Conservation (phyloP, 2,888 invertebrate species). For the Thecophora atra region DNA sequence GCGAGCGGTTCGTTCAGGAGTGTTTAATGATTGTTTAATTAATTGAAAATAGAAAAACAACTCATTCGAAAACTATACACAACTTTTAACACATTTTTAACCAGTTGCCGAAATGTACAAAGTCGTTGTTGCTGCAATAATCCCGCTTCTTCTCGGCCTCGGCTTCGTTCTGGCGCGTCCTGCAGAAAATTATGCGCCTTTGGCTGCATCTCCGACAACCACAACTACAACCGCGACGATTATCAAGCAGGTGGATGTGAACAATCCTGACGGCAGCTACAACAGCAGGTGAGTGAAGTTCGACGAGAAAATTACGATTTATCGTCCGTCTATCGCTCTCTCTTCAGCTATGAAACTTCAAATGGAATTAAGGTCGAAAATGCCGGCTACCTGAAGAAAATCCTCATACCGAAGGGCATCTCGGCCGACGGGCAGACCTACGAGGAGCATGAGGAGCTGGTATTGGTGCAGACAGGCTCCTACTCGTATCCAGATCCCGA, state of each 20-base stretch:
- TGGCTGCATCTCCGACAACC: slow-evolving; percentile 45
- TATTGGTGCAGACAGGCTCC: slow-evolving; percentile 73
- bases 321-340: too few species aligned
- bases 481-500: slow-evolving; percentile 78
- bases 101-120: slow-evolving; percentile 52
- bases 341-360: slow-evolving; percentile 77
- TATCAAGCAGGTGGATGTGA: slow-evolving; percentile 66
- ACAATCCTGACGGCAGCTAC: slow-evolving; percentile 67
- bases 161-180: slow-evolving; percentile 56
- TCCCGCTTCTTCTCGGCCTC: slow-evolving; percentile 53
- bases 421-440: slow-evolving; percentile 65
- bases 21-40: slow-evolving; percentile 37
- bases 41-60: slow-evolving; percentile 35
- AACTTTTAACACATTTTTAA: not conserved
- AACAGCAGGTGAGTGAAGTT: slow-evolving; percentile 66
- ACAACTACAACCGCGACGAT: slow-evolving; percentile 67
- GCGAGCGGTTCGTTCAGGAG: slow-evolving; percentile 11
- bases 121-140: slow-evolving; percentile 50
- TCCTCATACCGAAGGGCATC: slow-evolving; percentile 66
- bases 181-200: slow-evolving; percentile 48
- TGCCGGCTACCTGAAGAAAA: slow-evolving; percentile 74
- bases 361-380: slow-evolving; percentile 82
- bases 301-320: too few species aligned
- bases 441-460: slow-evolving; percentile 70
- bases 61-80: not conserved